Percentiles rank a stretch among this genome's conserved stretches.
Conservation (phyloP, 2,888 invertebrate genomes). For the Amphimallon solstitiale region DNA sequence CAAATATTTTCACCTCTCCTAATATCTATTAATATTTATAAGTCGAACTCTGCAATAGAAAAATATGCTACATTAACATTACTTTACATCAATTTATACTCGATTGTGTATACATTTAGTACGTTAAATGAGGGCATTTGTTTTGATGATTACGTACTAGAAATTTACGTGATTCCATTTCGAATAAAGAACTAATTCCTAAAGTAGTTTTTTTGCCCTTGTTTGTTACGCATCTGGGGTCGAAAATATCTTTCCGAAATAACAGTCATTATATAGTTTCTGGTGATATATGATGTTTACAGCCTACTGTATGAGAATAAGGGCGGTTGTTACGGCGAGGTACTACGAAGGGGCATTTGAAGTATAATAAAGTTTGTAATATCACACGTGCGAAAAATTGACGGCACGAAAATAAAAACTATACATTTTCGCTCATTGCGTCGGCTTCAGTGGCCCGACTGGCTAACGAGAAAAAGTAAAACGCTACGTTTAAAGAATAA, state of each 20-base stretch:
- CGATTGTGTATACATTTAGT: too few species aligned
- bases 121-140: too few species aligned
- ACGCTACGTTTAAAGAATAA: slow-evolving; percentile 38
- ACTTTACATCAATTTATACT: too few species aligned
- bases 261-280: slow-evolving; percentile 25
- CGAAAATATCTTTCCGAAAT: slow-evolving; percentile 11
- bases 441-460: neutral
- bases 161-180: too few species aligned
- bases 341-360: slow-evolving; percentile 27
- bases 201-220: neutral
- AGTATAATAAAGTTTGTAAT: slow-evolving; percentile 38
- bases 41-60: too few species aligned
- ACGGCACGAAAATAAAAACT: slow-evolving; percentile 31
- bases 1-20: too few species aligned
- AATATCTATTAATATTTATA: too few species aligned
- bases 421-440: slow-evolving; percentile 18
- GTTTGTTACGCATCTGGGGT: neutral
- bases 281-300: slow-evolving; percentile 29
- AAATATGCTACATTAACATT: too few species aligned
- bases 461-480: slow-evolving; percentile 27
- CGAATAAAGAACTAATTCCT: too few species aligned
- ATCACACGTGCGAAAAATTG: slow-evolving; percentile 37
- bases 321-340: slow-evolving; percentile 24
- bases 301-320: slow-evolving; percentile 3
- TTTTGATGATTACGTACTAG: too few species aligned